Evolutionary conservation across 2,797 vertebrate genomes (phyloP), one percentile per base, ranked within the genome.

Genomic region (Novumbra hubbsi): DNA sequence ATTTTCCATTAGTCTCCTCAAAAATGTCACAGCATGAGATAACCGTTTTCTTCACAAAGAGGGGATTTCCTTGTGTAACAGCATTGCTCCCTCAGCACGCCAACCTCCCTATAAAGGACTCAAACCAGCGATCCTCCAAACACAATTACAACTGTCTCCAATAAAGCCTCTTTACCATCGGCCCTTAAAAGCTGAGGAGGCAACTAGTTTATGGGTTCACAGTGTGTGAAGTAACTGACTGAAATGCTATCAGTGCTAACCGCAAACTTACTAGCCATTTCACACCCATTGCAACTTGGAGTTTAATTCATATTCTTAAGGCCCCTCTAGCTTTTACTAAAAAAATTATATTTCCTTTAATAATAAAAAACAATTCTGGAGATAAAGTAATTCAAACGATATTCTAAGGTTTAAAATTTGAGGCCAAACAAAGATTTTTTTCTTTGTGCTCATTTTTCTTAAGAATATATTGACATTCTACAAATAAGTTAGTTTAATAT

Each of bases 391-490:
- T n/a, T n/a, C n/a, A n/a, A n/a, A n/a, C n/a, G n/a, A n/a, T n/a
- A n/a, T n/a, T n/a, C n/a, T n/a, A n/a, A n/a, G 41, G 45, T 50
- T 66, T 55, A 80, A 74, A 75, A 78, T 80, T 75, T 77, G 67
- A 74, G 63, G 73, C 49, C 30, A 55, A 71, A 68, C 71, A 32
- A 49, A 68, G 30, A 77, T 74, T 74, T 32, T n/a, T 7, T 6
- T 62, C 16, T 28, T n/a, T 55, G 27, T 66, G 30, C 17, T 27
- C 50, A 21, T 64, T 30, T 8, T n/a, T 9, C 60, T 71, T 72
- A 76, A 85, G 82, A 81, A 32, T 32, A 32, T 32, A 84, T 70
- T 77, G 73, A 80, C 79, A 28, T 48, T 55, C 28, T 55, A n/a
- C 78, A 75, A 81, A 81, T 78, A 76, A 75, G 71, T 73, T 38